Percentiles rank a stretch among this genome's conserved stretches.
Evolutionary conservation across 2,797 vertebrate species (phyloP).

Genomic region (Dryobates pubescens): DNA sequence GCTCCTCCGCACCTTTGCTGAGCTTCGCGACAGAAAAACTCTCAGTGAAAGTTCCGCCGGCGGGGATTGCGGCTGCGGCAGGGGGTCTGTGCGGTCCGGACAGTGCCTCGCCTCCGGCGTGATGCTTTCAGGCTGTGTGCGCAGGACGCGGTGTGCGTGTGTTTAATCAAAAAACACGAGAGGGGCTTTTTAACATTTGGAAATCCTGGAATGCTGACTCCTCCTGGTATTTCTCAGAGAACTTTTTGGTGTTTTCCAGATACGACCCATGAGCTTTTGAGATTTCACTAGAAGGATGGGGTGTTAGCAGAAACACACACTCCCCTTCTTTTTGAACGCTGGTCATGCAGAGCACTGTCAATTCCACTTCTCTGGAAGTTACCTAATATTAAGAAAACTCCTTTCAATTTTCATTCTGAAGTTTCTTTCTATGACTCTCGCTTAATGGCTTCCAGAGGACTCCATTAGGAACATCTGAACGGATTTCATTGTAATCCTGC

Average conservation of each 20-base stretch:
- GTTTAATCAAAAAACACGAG: neutral
- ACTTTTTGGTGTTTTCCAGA: constrained; percentile 37
- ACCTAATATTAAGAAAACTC: neutral
- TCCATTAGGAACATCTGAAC: neutral
- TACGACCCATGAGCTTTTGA: neutral
- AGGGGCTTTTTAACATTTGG: neutral
- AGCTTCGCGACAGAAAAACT: rapidly evolving
- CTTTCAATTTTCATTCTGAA: neutral
- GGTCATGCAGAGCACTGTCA: rapidly evolving
- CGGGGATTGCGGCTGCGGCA: neutral
- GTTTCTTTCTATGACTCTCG: neutral
- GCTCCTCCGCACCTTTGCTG: neutral
- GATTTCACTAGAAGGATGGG: neutral
- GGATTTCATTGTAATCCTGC: neutral
- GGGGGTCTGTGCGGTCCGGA: neutral
- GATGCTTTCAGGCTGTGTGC: neutral
- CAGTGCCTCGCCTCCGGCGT: rapidly evolving
- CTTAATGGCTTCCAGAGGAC: neutral
- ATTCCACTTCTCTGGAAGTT: neutral
- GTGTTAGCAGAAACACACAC: neutral
- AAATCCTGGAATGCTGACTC: constrained; percentile 14
- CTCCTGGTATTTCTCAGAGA: neutral
- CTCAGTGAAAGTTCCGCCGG: too few relatives aligned
- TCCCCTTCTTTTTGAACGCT: neutral
- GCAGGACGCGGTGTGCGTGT: neutral